Evolutionary conservation across 2,888 invertebrate genomes (phyloP).

Genomic region (Phanerotoma sp.): DNA sequence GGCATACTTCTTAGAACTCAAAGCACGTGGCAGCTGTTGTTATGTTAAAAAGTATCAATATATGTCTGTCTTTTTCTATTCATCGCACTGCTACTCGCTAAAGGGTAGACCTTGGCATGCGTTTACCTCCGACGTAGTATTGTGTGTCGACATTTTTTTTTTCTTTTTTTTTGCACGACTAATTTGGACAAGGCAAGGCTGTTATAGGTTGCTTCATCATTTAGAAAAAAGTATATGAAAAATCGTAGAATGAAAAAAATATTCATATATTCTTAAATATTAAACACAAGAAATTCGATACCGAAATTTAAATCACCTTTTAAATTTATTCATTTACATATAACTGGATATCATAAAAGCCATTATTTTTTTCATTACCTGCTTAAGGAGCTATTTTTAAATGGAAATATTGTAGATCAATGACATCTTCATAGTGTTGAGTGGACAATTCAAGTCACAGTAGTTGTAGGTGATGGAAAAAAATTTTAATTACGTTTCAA

Average conservation of each 20-base stretch:
- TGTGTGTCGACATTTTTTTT: slow-evolving; percentile 12
- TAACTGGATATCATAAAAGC: too few species aligned
- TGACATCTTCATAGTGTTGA: too few species aligned
- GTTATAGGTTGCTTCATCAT: background rate
- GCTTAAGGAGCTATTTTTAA: too few species aligned
- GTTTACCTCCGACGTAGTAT: slow-evolving; percentile 2
- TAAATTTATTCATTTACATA: too few species aligned
- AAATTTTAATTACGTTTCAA: too few species aligned
- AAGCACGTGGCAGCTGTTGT: slow-evolving; percentile 19
- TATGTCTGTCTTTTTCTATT: background rate
- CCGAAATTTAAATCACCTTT: too few species aligned
- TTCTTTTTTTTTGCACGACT: background rate
- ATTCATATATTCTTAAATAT: too few species aligned
- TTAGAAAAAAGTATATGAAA: background rate
- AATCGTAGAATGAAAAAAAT: too few species aligned
- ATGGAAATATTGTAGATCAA: too few species aligned
- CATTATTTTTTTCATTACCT: too few species aligned
- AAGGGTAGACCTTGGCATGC: slow-evolving; percentile 9
- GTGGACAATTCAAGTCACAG: background rate
- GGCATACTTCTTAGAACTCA: slow-evolving; percentile 4
- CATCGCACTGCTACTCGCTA: background rate
- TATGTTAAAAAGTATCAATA: slow-evolving; percentile 9
- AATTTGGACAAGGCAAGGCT: slow-evolving; percentile 3
- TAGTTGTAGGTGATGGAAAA: background rate
- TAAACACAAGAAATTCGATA: background rate